Evolutionary conservation across 2,113 vertebrate species (phyloP), one percentile per base, ranked within the genome.

Genomic region (Drymodes brunneopygia): DNA sequence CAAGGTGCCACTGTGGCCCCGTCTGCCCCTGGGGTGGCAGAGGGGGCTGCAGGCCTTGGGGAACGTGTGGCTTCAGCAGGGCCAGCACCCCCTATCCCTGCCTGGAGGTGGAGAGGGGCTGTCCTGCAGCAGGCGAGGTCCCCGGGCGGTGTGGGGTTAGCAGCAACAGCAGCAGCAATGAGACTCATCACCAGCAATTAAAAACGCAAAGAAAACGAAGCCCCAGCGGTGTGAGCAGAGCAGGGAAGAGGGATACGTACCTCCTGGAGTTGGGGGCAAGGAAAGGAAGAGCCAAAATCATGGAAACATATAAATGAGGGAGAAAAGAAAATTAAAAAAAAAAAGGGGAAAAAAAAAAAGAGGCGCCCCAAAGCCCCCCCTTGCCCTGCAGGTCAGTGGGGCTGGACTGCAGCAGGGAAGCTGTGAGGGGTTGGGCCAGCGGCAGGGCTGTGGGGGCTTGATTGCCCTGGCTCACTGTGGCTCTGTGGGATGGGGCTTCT

Each of bases 271-370:
- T 96, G 94, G 98, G 98, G 98, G 96, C 97, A 97, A 96, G 99
- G 99, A 99, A 99, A 98, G 99, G 98, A 98, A 99, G 98, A 99
- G 99, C 99, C 99, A 98, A 99, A 99, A 99, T 99, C 99, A 99
- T 99, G 99, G 99, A 97, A 97, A 98, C 98, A 98, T 97, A 98
- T 96, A 98, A 98, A 99, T 97, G 98, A 99, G 98, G 98, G 98
- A 98, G 97, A 98, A 99, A 99, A 99, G 97, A 98, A 99, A 99
- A 99, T 99, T 98, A 99, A 99, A 99, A 98, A 97, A 98, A 58
- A 70, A 73, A 17, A 1, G 1, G 4, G 17, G 2, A 45, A 80
- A 86, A 74, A 83, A 88, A 56, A 91, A 95, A 87, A 95, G 77
- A 86, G 83, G 89, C 83, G 95, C 31, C 54, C 93, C 86, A 80